Conservation (phyloP, 1,140 invertebrate species). For the Pseudomyrmex concolor region DNA sequence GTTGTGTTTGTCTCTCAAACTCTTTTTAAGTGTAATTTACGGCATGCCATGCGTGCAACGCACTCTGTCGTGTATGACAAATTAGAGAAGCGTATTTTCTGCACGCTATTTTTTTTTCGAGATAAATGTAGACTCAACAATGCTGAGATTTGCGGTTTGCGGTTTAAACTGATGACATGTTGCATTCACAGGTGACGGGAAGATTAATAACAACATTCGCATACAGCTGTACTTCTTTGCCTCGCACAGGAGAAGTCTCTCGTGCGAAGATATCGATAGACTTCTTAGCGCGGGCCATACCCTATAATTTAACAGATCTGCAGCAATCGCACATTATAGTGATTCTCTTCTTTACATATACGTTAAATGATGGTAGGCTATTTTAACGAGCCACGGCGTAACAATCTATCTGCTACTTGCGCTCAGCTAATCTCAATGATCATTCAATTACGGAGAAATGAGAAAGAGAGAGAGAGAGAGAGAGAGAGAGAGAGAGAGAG, state of each 20-base stretch:
- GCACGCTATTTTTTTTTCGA: background rate
- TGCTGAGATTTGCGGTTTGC: slow-evolving; percentile 20
- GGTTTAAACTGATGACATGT: background rate
- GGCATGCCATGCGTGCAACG: background rate
- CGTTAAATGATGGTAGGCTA: background rate
- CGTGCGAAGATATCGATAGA: background rate
- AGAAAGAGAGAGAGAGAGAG: no score
- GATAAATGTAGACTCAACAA: background rate
- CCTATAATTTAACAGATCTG: slow-evolving; percentile 25
- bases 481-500: no score
- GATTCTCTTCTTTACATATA: slow-evolving; percentile 32
- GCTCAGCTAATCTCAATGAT: slow-evolving; percentile 31
- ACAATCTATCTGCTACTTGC: background rate
- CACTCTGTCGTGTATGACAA: background rate
- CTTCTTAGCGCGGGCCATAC: slow-evolving; percentile 9
- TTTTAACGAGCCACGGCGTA: slow-evolving; percentile 27
- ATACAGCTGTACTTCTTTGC: background rate
- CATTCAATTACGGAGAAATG: slow-evolving; percentile 33
- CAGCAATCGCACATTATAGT: slow-evolving; percentile 1
- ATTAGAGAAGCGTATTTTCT: background rate
- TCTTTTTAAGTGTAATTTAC: background rate
- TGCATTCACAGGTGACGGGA: background rate
- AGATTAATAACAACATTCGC: slow-evolving; percentile 30
- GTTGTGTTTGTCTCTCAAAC: background rate
- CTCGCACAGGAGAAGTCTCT: background rate